phyloP scores from a whole-genome alignment of 2,113 vertebrate species.

The Lucifuga dentata region DNA sequence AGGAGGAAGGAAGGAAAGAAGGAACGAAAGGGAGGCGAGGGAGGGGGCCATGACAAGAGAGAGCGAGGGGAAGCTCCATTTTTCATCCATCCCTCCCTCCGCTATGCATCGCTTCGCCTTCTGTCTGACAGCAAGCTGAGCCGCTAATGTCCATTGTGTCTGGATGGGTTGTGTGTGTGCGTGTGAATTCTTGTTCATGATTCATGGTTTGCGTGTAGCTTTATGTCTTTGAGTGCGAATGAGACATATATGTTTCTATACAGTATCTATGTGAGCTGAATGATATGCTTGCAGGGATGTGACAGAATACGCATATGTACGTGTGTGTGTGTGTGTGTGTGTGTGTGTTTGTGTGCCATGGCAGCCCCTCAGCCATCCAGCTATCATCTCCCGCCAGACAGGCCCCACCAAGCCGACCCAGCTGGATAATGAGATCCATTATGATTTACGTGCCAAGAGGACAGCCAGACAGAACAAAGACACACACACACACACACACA shows the following conservation, averaged over 20 bases:
- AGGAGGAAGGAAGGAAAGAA: conserved; percentile 10
- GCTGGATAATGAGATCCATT: conserved; percentile 82
- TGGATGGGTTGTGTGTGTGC: conserved; percentile 59
- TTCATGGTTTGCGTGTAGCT: conserved; percentile 12
- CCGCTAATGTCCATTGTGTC: conserved; percentile 83
- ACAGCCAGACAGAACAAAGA: conserved; percentile 77
- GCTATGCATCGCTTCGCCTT: conserved; percentile 69
- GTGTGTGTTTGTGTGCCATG: conserved; percentile 14
- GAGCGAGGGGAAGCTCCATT: conserved; percentile 58
- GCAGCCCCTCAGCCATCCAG: conserved; percentile 70
- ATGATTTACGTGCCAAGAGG: conserved; percentile 79
- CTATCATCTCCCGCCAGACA: conserved; percentile 81
- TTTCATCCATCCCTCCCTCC: conserved; percentile 74
- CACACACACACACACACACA: conserved; percentile 17
- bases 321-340: conserved; percentile 36
- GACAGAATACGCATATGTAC: conserved; percentile 27
- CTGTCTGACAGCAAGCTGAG: conserved; percentile 77
- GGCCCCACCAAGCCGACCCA: conserved; percentile 77
- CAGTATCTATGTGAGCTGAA: conserved; percentile 50
- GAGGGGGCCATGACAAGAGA: conserved; percentile 7
- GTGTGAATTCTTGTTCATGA: neutral
- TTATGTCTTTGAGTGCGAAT: conserved; percentile 39
- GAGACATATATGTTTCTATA: conserved; percentile 49
- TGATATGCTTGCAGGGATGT: conserved; percentile 43
- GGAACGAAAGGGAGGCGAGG: neutral